A percentile compares a stretch with the other conserved stretches of the same genome.
phyloP scores from a whole-genome alignment of 1,140 invertebrate species.

The Nephila pilipes region DNA sequence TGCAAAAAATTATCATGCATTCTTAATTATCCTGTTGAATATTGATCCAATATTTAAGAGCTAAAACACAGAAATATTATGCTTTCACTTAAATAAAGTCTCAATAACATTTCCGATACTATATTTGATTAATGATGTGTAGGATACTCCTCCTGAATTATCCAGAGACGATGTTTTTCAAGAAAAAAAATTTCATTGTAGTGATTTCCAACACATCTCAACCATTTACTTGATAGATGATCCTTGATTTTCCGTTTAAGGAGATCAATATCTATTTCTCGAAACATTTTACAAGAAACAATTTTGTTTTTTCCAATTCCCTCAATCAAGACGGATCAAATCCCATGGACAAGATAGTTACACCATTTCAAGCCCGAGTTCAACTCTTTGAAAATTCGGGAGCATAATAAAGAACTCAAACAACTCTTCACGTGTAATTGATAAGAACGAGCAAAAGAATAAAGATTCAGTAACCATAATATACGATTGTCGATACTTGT shows the following conservation, averaged over 20 bases:
- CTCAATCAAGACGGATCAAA: neutral
- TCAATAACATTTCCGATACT: neutral
- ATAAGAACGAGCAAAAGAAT: neutral
- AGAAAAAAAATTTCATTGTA: neutral
- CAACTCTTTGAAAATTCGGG: neutral
- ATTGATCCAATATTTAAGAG: too few species aligned
- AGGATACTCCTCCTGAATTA: neutral
- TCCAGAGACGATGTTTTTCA: neutral
- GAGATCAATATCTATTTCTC: conserved; percentile 13
- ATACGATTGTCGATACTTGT: conserved; percentile 36
- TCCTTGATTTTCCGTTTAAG: neutral
- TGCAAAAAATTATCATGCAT: too few species aligned
- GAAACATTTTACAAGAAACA: neutral
- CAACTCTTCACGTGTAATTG: conserved; percentile 12
- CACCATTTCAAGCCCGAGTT: neutral
- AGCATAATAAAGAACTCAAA: conserved; percentile 18
- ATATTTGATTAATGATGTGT: neutral
- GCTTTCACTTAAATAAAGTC: too few species aligned
- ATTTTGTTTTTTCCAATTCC: neutral
- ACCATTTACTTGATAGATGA: conserved; percentile 2
- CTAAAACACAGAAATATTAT: too few species aligned
- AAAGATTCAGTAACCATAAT: conserved; percentile 40
- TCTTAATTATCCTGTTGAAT: too few species aligned
- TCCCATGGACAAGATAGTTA: conserved; percentile 5
- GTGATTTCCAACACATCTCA: neutral